Evolutionary conservation across 2,888 invertebrate genomes (phyloP), one percentile per base, ranked within the genome.

Genomic region (Oeneis ivallda): DNA sequence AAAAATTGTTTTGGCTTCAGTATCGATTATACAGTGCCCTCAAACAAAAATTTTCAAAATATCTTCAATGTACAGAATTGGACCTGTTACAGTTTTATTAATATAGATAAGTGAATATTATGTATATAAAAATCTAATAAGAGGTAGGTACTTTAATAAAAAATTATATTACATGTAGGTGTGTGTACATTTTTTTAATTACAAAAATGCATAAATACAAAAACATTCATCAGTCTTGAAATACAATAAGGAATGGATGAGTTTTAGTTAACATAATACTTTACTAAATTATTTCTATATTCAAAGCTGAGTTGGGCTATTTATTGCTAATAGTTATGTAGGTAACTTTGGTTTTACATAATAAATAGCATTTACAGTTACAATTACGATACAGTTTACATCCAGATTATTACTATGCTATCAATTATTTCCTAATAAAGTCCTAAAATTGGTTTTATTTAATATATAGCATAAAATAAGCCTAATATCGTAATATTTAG

Each of bases 121-220:
- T 52, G 53, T 65, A 67, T 70, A 57, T 67, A 67, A 50, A 62
- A 62, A 64, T 60, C 50, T 66, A 68, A 61, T 68, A 65, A 69
- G 68, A 41, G 59, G 54, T 60, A 41, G 64, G 47, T 52, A 59
- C n/a, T n/a, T n/a, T 64, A 69, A 67, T 65, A 69, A 72, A 70
- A 54, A 53, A 62, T 50, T 54, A 47, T 66, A 64, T 64, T 60
- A 15, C 19, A 9, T 15, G 17, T 49, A 26, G 5, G 26, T 62
- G 65, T 56, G 54, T 53, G 50, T 56, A 65, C 19, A 54, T 70
- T 67, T 66, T 69, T 69, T 68, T 69, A 56, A 61, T 62, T 73
- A 72, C 60, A 73, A 73, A 73, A 70, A 54, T 71, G 65, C 62
- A 70, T 66, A 71, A 73, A 75, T 69, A 71, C 71, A 66, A 69